Percentiles rank a stretch among this genome's conserved stretches.
These are phyloP conservation scores for Mustela lutreola DNA, from an alignment of 2,113 vertebrate species.

Conservation along the genomic window DNA sequence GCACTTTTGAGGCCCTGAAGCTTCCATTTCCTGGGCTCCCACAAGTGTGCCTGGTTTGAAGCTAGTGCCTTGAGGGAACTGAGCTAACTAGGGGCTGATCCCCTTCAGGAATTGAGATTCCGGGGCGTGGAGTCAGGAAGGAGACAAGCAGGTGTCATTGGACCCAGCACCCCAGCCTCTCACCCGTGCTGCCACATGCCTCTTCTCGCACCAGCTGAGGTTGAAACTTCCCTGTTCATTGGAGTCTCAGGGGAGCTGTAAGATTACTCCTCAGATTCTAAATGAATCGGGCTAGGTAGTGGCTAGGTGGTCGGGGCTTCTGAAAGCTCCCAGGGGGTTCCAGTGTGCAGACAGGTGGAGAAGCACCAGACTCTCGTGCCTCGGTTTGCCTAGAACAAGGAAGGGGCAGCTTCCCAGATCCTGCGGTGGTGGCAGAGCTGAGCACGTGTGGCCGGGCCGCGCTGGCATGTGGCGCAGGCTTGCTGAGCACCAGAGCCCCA, in stretches of 20 bases:
- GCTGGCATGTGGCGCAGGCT: too few species aligned
- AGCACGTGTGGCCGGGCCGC: too few species aligned
- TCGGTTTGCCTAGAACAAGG: too few species aligned
- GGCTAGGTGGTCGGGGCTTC: not conserved
- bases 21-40: not conserved
- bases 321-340: not conserved
- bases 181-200: not conserved
- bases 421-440: too few species aligned
- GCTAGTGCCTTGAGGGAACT: constrained; percentile 4
- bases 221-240: not conserved
- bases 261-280: not conserved
- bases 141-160: not conserved
- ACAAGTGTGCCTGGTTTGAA: not conserved
- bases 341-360: not conserved
- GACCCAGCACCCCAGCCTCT: not conserved
- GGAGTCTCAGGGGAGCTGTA: not conserved
- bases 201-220: not conserved
- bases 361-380: not conserved
- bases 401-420: too few species aligned
- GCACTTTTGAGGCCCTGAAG: not conserved
- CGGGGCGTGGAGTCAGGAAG: not conserved
- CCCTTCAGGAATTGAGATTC: not conserved
- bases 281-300: not conserved
- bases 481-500: too few species aligned
- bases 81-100: not conserved